Evolutionary conservation across 2,113 vertebrate genomes (phyloP), one percentile per base, ranked within the genome.

Genomic region (Sceloporus tristichus): DNA sequence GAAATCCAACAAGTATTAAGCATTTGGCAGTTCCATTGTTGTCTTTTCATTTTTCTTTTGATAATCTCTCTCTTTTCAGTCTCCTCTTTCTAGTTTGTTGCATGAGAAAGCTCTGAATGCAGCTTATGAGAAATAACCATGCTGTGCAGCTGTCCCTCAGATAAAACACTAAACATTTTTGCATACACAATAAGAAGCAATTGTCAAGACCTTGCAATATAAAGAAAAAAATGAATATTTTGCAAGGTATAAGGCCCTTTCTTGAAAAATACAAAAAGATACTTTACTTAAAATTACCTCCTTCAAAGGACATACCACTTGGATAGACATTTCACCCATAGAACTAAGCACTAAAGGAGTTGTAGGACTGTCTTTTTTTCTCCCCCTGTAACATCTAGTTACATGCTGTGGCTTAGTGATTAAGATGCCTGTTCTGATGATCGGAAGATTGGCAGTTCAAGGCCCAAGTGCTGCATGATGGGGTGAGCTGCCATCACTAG

Each of bases 1-100:
- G 13, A 79, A 27, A 14, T 1, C 59, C 11, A 62, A 19, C 40
- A 42, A 78, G 29, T 53, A 85, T 66, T 53, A 54, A 76, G 78
- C 83, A 85, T 21, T 40, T 76, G 21, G 13, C 66, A 56, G 40
- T 34, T 80, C 80, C 70, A 38, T 40, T 89, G 53, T 73, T 84
- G 23, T 71, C 54, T 66, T 85, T 71, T 81, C 56, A 38, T 68
- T 81, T 82, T 54, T 76, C 80, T 88, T 83, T 76, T 53, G 73
- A 7, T 75, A 54, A 54, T 14, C 59, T 85, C 54, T 80, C 38
- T 73, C 29, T n/a, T 48, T 42, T 23, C 27, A 14, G 27, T 18
- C 66, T 48, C 16, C 0, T 48, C 34, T 87, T 29, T 74, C 27
- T 40, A 2, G 56, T n/a, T 75, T 62, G 29, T 74, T 40, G 70